Evolutionary conservation across 1,140 invertebrate species (phyloP).

Genomic region (Tetragnatha versicolor): DNA sequence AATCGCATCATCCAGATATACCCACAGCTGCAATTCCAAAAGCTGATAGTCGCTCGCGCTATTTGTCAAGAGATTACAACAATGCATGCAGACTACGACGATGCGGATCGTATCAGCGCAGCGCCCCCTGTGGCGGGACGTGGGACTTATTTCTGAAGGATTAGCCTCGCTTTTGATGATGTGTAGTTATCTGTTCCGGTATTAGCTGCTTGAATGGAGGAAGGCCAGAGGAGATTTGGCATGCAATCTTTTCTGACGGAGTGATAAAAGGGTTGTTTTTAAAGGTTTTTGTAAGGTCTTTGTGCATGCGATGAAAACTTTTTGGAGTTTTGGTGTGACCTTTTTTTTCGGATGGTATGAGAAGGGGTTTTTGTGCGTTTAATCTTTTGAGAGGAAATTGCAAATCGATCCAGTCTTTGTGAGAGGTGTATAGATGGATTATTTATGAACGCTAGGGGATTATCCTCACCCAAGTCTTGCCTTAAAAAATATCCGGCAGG

Average conservation of each 20-base stretch:
- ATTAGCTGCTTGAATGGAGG: background rate
- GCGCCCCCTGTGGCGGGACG: conserved; percentile 7
- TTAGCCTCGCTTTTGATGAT: background rate
- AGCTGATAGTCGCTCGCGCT: conserved; percentile 8
- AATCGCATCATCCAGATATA: background rate
- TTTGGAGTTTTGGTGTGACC: too few relatives aligned
- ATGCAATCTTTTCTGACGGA: background rate
- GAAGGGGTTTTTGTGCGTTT: too few relatives aligned
- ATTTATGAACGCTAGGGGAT: too few relatives aligned
- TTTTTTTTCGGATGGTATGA: too few relatives aligned
- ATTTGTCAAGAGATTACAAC: conserved; percentile 26
- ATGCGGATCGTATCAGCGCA: background rate
- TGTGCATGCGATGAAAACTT: too few relatives aligned
- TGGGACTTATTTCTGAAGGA: background rate
- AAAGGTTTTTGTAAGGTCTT: too few relatives aligned
- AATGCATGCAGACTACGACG: background rate
- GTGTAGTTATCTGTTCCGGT: conserved; percentile 13
- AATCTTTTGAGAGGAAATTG: too few relatives aligned
- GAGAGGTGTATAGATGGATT: too few relatives aligned
- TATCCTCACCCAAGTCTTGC: too few relatives aligned
- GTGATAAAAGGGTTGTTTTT: too few relatives aligned
- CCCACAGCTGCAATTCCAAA: background rate
- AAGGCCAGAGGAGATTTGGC: background rate
- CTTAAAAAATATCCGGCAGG: too few relatives aligned
- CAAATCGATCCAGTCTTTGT: too few relatives aligned